phyloP scores from a whole-genome alignment of 2,797 vertebrate genomes.

The Gallinago solitaria region DNA sequence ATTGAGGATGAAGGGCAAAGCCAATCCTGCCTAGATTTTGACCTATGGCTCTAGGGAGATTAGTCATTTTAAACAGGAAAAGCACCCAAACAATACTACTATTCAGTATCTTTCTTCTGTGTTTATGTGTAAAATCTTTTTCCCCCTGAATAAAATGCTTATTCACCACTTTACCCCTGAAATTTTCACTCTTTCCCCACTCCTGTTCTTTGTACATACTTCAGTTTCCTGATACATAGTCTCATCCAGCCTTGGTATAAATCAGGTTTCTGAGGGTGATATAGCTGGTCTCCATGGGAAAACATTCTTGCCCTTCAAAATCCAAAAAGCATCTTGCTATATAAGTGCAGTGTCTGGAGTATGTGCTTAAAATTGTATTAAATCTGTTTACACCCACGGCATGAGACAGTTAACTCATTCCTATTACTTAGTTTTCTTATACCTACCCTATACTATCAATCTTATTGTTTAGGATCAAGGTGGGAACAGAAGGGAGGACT shows the following conservation, averaged over 20 bases:
- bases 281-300: not conserved
- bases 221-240: not conserved
- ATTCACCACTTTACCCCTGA: not conserved
- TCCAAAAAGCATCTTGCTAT: not conserved
- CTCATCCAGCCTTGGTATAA: not conserved
- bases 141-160: not conserved
- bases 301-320: not conserved
- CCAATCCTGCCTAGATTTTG: constrained; percentile 17
- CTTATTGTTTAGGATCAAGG: not conserved
- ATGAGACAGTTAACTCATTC: not conserved
- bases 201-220: not conserved
- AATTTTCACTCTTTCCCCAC: not conserved
- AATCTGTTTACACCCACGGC: not conserved
- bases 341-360: not conserved
- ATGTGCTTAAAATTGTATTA: not conserved
- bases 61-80: constrained; percentile 1
- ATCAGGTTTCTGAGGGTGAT: not conserved
- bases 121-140: not conserved
- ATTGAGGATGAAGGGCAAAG: not conserved
- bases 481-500: not conserved
- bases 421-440: not conserved
- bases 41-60: not conserved
- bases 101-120: not conserved
- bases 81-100: not conserved
- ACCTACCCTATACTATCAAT: not conserved